phyloP scores from a whole-genome alignment of 1,140 invertebrate species.

The Zaprionus camerounensis region DNA sequence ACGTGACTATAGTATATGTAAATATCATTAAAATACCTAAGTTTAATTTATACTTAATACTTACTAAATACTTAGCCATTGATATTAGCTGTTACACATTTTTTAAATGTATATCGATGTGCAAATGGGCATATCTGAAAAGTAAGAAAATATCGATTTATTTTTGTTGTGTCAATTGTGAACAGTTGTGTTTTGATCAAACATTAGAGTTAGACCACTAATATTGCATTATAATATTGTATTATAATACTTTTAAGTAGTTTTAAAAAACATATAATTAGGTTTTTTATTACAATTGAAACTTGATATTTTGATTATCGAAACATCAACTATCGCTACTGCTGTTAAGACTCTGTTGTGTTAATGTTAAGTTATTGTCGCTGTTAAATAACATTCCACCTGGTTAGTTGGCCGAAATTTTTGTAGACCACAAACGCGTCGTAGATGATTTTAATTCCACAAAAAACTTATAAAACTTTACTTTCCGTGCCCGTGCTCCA shows the following conservation, averaged over 20 bases:
- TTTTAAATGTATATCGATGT: constrained; percentile 2
- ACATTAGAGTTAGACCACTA: no score
- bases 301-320: not conserved
- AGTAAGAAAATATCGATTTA: not conserved
- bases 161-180: not conserved
- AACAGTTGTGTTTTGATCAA: no score
- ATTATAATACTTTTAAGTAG: no score
- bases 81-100: not conserved
- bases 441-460: constrained; percentile 33
- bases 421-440: constrained; percentile 46
- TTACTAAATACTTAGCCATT: not conserved
- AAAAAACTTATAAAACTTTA: constrained; percentile 35
- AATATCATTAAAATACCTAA: not conserved
- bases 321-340: not conserved
- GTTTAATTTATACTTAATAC: not conserved
- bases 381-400: constrained; percentile 48
- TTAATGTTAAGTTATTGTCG: not conserved
- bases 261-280: no score
- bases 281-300: not conserved
- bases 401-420: constrained; percentile 46
- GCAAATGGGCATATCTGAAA: not conserved
- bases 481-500: constrained; percentile 28
- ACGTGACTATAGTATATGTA: not conserved
- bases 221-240: no score
- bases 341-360: constrained; percentile 13